These are phyloP conservation scores for Centropyge bicolor DNA, from an alignment of 2,797 vertebrate genomes.

Conservation along the genomic window DNA sequence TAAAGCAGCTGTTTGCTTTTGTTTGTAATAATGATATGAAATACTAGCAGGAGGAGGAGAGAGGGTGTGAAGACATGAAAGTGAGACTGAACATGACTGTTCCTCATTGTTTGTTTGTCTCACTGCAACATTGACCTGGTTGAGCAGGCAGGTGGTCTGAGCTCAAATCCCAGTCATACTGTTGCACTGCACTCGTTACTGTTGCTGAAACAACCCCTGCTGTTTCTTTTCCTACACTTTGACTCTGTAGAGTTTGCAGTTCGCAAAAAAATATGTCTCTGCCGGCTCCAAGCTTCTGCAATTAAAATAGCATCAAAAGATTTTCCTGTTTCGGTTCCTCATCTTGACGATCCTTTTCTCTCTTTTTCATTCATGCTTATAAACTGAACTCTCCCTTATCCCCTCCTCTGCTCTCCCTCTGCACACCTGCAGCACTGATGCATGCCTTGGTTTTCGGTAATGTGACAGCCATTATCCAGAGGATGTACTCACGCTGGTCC, in stretches of 20 bases:
- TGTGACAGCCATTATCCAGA: constrained; percentile 98
- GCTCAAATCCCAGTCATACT: constrained; percentile 14
- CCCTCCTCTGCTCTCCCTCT: neutral
- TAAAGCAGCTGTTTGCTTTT: no score
- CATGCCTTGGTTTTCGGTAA: constrained; percentile 98
- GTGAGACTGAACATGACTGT: neutral
- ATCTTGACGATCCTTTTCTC: constrained; percentile 9
- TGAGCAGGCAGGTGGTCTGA: constrained; percentile 3
- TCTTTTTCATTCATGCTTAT: constrained; percentile 18
- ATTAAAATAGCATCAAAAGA: constrained; percentile 6
- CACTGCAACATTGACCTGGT: constrained; percentile 5
- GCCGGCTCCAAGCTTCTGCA: neutral
- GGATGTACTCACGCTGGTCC: constrained; percentile 98
- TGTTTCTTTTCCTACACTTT: constrained; percentile 3
- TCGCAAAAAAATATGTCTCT: constrained; percentile 6
- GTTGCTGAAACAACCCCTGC: constrained; percentile 15
- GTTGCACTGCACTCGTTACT: neutral
- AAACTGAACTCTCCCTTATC: neutral
- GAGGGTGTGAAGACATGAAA: neutral
- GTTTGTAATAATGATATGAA: neutral
- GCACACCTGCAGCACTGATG: constrained; percentile 90
- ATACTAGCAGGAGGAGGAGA: neutral
- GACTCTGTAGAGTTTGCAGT: constrained; percentile 5
- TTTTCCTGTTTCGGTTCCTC: constrained; percentile 7
- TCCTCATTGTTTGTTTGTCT: constrained; percentile 10